Evolutionary conservation across 2,113 vertebrate genomes (phyloP).

Genomic region (Prinia subflava): DNA sequence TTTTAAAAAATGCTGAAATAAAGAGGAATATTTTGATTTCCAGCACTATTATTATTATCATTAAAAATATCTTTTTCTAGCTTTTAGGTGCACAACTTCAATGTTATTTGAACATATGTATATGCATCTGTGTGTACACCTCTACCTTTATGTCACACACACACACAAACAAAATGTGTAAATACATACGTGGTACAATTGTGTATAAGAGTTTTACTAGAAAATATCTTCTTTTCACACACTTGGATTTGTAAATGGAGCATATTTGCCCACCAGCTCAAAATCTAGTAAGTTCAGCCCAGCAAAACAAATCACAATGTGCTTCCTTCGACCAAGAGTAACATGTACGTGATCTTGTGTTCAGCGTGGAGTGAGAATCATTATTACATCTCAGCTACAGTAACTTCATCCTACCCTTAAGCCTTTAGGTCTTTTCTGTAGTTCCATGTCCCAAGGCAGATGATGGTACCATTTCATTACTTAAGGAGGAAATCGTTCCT

Average conservation of each 20-base stretch:
- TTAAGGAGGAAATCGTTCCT: not conserved
- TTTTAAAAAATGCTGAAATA: not conserved
- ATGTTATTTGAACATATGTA: not conserved
- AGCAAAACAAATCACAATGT: not conserved
- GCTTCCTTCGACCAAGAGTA: not conserved
- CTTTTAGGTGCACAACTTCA: not conserved
- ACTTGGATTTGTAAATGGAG: not conserved
- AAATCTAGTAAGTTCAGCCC: not conserved
- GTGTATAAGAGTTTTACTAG: not conserved
- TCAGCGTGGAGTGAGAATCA: fast-evolving
- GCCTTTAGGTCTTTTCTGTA: not conserved
- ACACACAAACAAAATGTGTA: not conserved
- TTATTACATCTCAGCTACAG: not conserved
- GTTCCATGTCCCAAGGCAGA: not conserved
- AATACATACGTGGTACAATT: not conserved
- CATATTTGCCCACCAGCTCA: not conserved
- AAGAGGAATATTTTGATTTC: not conserved
- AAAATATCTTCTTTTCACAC: not conserved
- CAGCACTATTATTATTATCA: not conserved
- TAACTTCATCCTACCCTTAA: not conserved
- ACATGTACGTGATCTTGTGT: not conserved
- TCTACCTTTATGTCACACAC: not conserved
- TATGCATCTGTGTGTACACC: not conserved
- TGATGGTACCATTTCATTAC: fast-evolving
- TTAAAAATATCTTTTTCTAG: not conserved